These are phyloP conservation scores for Saiga tatarica DNA, from an alignment of 2,113 vertebrate genomes.

Conservation along the genomic window DNA sequence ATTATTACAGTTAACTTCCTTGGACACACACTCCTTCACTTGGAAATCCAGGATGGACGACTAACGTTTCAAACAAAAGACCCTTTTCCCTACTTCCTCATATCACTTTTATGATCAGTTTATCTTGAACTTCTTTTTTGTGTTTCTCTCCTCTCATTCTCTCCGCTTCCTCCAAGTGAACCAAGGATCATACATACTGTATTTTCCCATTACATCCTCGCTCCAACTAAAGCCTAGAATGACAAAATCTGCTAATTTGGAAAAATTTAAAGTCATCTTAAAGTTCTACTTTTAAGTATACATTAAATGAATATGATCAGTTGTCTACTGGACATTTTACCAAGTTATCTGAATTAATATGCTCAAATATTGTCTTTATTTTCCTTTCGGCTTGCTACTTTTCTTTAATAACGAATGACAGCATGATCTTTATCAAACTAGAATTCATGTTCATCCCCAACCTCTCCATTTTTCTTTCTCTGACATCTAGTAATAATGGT, in stretches of 20 bases:
- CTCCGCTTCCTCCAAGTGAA: not conserved
- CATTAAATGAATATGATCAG: not conserved
- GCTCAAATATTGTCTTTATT: not conserved
- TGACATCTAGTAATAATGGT: not conserved
- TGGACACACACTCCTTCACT: not conserved
- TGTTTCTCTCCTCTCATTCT: not conserved
- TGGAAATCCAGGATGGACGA: not conserved
- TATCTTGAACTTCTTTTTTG: not conserved
- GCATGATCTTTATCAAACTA: not conserved
- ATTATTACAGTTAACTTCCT: not conserved
- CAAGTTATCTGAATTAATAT: not conserved
- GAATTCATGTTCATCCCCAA: not conserved
- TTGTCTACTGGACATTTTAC: not conserved
- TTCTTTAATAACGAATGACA: not conserved
- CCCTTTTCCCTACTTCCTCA: not conserved
- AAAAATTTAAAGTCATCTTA: not conserved
- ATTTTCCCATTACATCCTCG: not conserved
- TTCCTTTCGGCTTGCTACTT: not conserved
- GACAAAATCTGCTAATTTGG: not conserved
- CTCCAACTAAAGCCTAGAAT: not conserved
- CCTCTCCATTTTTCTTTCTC: not conserved
- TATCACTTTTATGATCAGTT: not conserved
- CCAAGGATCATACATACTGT: not conserved
- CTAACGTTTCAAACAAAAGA: not conserved
- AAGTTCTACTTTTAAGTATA: not conserved